Evolutionary conservation across 2,888 invertebrate genomes (phyloP), one percentile per base, ranked within the genome.

Genomic region (Ommatoiulus sabulosus): DNA sequence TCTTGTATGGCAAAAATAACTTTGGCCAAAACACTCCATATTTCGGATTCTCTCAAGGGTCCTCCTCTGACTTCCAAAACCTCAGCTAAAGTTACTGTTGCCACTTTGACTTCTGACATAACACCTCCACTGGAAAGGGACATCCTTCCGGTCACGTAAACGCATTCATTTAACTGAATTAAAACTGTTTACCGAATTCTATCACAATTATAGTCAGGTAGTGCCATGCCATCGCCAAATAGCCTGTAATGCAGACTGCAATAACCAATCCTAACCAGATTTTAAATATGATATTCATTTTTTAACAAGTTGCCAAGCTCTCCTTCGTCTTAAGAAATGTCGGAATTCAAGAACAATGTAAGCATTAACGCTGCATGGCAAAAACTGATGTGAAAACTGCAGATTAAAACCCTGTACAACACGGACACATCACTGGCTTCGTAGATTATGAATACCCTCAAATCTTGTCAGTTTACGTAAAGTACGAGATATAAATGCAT

Each of bases 181-280:
- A 48, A 86, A 24, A 86, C 20, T 48, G 44, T 44, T 86, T 86
- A 4, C 43, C 10, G 43, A 63, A 10, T 80, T 88, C 88, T 17
- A 4, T 43, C 15, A 44, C n/a, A 44, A 88, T 80, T 15, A 88
- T 44, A n/a, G 88, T 88, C 80, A 80, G 52, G 72, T 88, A 72
- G 80, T 44, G 44, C 80, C 7, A 80, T 43, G 44, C 80, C 35
- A 88, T 24, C 17, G 80, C 72, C n/a, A 88, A 17, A 80, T 88
- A 88, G n/a, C 63, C 63, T n/a, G 44, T 24, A 35, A 88, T 15
- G 24, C 72, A 63, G 8, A 88, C 46, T 10, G 84, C 4, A 3
- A 88, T 17, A 35, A 88, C 84, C 7, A 88, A 35, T n/a, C n/a
- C 43, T 44, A 88, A 88, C 80, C 88, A 44, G n/a, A 88, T 44